Evolutionary conservation across 2,888 invertebrate species (phyloP).

Genomic region (Polydrusus tereticollis): DNA sequence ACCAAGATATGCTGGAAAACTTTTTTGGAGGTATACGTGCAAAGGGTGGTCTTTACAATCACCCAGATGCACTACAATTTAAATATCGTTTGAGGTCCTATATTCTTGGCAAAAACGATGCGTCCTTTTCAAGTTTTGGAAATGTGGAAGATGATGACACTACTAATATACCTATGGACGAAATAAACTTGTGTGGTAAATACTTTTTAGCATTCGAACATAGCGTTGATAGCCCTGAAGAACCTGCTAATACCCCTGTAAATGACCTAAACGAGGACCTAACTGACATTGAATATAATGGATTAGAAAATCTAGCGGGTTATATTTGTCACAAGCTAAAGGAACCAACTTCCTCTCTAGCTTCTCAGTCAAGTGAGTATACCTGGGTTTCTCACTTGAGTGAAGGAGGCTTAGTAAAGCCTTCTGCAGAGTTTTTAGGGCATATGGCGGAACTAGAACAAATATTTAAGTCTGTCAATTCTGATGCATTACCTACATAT

Average conservation of each 20-base stretch:
- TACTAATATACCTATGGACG: neutral
- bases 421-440: slow-evolving; percentile 23
- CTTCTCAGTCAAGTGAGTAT: neutral
- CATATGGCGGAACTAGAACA: slow-evolving; percentile 26
- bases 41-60: neutral
- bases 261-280: neutral
- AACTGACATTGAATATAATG: neutral
- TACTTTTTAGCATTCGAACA: too few species aligned
- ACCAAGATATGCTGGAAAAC: neutral
- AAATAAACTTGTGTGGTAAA: neutral
- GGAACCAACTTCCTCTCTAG: neutral
- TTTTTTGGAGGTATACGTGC: neutral
- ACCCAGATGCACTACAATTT: neutral
- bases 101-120: neutral
- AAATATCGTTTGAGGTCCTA: too few species aligned
- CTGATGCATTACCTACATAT: slow-evolving; percentile 6
- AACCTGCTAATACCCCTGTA: neutral
- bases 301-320: slow-evolving; percentile 1
- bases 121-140: neutral
- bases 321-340: slow-evolving; percentile 4
- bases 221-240: neutral
- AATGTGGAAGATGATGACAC: slow-evolving; percentile 4
- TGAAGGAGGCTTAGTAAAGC: slow-evolving; percentile 34
- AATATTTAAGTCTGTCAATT: slow-evolving; percentile 3
- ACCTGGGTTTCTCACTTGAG: neutral